Evolutionary conservation across 2,888 invertebrate genomes (phyloP), one percentile per base, ranked within the genome.

Genomic region (Kryphioiulus occultus): DNA sequence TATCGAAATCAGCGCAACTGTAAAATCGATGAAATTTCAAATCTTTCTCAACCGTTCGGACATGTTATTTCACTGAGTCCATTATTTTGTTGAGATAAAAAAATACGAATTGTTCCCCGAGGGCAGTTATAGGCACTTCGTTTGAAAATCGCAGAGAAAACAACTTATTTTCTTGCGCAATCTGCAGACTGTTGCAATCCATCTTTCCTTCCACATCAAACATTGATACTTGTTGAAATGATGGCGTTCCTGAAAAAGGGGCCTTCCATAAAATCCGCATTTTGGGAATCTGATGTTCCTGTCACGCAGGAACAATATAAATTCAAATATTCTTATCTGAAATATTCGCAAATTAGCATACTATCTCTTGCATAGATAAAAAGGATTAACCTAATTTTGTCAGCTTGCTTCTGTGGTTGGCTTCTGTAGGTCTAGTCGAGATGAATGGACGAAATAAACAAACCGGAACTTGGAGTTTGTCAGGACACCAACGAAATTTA

Each of bases 1-100:
- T 59, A 59, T 59, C 10, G 59, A 59, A 59, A 59, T 59, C 59
- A 59, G 59, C n/a, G 59, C 59, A 59, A 22, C 59, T 59, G 59
- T 22, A 59, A 59, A 59, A 59, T 59, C 59, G 59, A 59, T 59
- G 22, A 59, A 59, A 59, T 59, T 59, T 59, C 59, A 59, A 59
- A 59, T n/a, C 59, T 10, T 59, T 59, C 47, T 47, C 39, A 39
- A 39, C 39, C 9, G 39, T 39, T 39, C 47, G 59, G 59, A 59
- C 59, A 59, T 59, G 22, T n/a, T n/a, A n/a, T 59, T 59, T 17
- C n/a, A 22, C n/a, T 5, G 59, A 59, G 59, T 22, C n/a, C 59
- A 59, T 59, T 59, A 59, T 59, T 59, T 59, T 59, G n/a, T 59
- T 22, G 59, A n/a, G 59, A n/a, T n/a, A 59, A 22, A 59, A 59